Evolutionary conservation across 1,140 invertebrate genomes (phyloP).

Genomic region (Berghia stephanieae): DNA sequence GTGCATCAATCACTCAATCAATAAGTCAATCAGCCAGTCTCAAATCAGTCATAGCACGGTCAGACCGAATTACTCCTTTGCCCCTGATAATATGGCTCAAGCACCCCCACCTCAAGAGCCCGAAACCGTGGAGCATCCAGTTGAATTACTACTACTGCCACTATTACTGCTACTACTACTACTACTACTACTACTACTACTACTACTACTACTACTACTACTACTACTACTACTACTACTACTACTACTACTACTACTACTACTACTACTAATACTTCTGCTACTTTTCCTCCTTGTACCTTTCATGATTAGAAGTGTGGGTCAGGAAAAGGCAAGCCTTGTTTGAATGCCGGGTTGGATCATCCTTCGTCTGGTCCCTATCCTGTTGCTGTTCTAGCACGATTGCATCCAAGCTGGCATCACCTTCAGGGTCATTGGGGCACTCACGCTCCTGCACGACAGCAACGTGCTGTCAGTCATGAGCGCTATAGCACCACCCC

Average conservation of each 20-base stretch:
- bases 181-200: slow-evolving; percentile 29
- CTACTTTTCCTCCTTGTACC: slow-evolving; percentile 30
- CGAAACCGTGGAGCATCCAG: background rate
- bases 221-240: slow-evolving; percentile 23
- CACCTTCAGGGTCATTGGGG: too few species aligned
- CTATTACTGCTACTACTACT: slow-evolving; percentile 3
- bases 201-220: slow-evolving; percentile 35
- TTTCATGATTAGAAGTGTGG: too few species aligned
- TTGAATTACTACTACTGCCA: slow-evolving; percentile 5
- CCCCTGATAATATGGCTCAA: background rate
- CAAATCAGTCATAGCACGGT: background rate
- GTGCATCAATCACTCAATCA: background rate
- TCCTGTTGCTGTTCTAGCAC: too few species aligned
- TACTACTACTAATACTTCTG: slow-evolving; percentile 34
- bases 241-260: slow-evolving; percentile 28
- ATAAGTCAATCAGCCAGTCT: background rate
- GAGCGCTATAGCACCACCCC: too few species aligned
- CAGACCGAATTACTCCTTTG: background rate
- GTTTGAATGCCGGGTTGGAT: too few species aligned
- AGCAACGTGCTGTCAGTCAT: too few species aligned
- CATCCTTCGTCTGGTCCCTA: too few species aligned
- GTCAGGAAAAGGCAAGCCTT: too few species aligned
- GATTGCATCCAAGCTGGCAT: too few species aligned
- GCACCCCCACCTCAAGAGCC: background rate
- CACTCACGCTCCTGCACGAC: too few species aligned